A percentile compares a stretch with the other conserved stretches of the same genome.
These are phyloP conservation scores for Hydractinia symbiolongicarpus DNA, from an alignment of 30 jellyfish, hydroid and myxozoan species.

Conservation along the genomic window DNA sequence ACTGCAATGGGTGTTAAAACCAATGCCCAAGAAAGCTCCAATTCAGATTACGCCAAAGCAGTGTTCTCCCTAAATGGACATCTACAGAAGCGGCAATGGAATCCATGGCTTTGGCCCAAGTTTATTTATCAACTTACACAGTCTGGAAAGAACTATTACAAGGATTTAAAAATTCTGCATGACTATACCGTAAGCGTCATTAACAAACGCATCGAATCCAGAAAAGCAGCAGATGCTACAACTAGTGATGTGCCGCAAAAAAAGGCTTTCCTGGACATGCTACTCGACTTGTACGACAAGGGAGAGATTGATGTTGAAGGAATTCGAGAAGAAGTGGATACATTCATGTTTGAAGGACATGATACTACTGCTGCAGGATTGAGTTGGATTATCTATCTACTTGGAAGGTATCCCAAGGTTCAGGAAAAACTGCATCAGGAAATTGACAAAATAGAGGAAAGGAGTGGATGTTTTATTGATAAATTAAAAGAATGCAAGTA, in stretches of 20 bases:
- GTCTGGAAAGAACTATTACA: constrained; percentile 48
- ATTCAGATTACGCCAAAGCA: constrained; percentile 66
- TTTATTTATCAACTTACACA: constrained; percentile 37
- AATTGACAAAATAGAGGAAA: constrained; percentile 42
- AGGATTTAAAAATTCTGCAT: constrained; percentile 50
- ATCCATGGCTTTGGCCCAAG: constrained; percentile 69
- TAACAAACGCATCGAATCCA: constrained; percentile 35
- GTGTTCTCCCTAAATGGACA: constrained; percentile 21
- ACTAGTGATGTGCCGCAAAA: background rate
- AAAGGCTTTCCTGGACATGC: constrained; percentile 54
- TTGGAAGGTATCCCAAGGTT: constrained; percentile 60
- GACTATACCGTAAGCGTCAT: constrained; percentile 59
- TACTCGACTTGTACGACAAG: constrained; percentile 51
- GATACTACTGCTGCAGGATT: constrained; percentile 93
- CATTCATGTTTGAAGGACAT: constrained; percentile 98
- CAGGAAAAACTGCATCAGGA: constrained; percentile 65
- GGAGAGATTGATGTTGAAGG: constrained; percentile 90
- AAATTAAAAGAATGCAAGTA: constrained; percentile 15
- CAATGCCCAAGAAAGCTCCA: constrained; percentile 56
- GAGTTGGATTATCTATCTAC: constrained; percentile 55
- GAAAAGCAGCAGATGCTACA: constrained; percentile 20
- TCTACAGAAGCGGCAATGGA: constrained; percentile 26
- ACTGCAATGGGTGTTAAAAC: constrained; percentile 91
- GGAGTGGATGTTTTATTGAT: constrained; percentile 19
- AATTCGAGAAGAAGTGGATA: constrained; percentile 84